phyloP scores from a whole-genome alignment of 2,888 invertebrate species.

The Ischnura elegans region DNA sequence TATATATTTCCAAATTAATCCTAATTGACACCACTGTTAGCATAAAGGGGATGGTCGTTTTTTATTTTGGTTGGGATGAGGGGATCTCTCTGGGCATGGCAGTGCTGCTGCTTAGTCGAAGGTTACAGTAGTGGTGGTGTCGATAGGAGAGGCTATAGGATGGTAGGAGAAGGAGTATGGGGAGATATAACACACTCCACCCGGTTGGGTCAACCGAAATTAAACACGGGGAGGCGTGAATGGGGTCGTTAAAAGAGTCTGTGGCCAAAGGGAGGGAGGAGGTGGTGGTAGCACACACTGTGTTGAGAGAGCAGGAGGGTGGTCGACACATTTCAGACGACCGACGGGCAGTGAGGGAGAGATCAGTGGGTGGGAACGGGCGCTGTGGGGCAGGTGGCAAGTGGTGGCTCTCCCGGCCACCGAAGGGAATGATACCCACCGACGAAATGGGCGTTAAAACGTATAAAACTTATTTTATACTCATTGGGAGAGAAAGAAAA shows the following conservation, averaged over 20 bases:
- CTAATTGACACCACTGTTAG: constrained; percentile 64
- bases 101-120: not conserved
- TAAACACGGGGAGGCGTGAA: constrained; percentile 53
- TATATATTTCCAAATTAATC: constrained; percentile 65
- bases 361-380: not conserved
- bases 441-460: not conserved
- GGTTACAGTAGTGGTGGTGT: too few species aligned
- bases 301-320: not conserved
- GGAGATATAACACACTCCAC: not conserved
- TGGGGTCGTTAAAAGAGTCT: constrained; percentile 23
- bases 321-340: not conserved
- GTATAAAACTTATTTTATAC: not conserved
- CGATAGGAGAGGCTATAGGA: not conserved
- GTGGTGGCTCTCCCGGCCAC: not conserved
- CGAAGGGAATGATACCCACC: not conserved
- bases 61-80: not conserved
- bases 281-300: not conserved
- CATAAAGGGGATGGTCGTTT: constrained; percentile 46
- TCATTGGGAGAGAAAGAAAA: too few species aligned
- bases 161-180: not conserved
- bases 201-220: constrained; percentile 39
- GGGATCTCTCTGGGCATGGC: too few species aligned
- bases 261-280: not conserved
- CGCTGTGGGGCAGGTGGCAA: constrained; percentile 28
- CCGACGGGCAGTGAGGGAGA: too few species aligned